Percentiles rank a stretch among this genome's conserved stretches.
Conservation (phyloP, 2,888 invertebrate species). For the Lasioglossum figueresi region DNA sequence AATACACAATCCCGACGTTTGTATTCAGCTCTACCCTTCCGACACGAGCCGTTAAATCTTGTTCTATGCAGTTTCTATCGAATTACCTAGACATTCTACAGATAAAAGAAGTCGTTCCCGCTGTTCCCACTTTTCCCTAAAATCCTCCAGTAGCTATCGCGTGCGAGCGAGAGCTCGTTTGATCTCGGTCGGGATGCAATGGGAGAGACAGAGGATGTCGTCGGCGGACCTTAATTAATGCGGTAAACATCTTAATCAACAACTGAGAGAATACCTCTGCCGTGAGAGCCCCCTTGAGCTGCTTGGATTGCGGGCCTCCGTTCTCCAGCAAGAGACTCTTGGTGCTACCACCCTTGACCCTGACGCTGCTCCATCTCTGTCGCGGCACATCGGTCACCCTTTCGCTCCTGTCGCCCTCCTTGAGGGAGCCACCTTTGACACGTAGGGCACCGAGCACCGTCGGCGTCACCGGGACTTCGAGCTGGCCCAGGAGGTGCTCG, state of each 20-base stretch:
- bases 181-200: background rate
- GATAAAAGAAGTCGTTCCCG: background rate
- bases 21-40: background rate
- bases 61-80: background rate
- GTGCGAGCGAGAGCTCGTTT: background rate
- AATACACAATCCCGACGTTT: background rate
- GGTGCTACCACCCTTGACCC: conserved; percentile 81
- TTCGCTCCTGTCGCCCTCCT: conserved; percentile 78
- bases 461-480: conserved; percentile 73
- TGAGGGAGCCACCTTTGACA: conserved; percentile 77
- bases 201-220: background rate
- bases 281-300: conserved; percentile 76
- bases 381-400: conserved; percentile 75
- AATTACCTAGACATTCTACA: background rate
- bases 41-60: background rate
- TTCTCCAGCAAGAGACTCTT: conserved; percentile 82
- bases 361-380: conserved; percentile 82
- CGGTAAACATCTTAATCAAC: conserved; percentile 63
- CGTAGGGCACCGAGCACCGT: conserved; percentile 73
- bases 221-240: conserved; percentile 47
- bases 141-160: background rate
- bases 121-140: background rate
- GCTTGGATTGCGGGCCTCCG: conserved; percentile 78
- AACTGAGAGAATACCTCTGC: conserved; percentile 79
- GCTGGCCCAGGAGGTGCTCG: conserved; percentile 82